phyloP scores from a whole-genome alignment of 2,888 invertebrate genomes.

The Adela reaumurella region DNA sequence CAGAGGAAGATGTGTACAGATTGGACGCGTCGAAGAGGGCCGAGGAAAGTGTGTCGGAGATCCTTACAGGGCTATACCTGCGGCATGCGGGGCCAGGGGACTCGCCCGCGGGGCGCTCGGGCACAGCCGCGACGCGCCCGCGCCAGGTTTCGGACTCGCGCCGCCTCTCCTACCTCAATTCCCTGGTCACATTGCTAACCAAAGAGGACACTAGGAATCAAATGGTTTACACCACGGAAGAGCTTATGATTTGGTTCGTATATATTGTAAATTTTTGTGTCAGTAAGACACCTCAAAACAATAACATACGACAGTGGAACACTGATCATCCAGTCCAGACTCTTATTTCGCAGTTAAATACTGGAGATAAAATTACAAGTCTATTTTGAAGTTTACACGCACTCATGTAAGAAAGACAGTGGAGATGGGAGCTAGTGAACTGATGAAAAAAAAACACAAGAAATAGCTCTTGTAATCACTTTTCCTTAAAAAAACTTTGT shows the following conservation, averaged over 20 bases:
- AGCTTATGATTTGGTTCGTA: constrained; percentile 76
- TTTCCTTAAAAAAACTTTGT: too few species aligned
- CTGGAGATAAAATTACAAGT: constrained; percentile 33
- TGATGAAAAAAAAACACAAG: too few species aligned
- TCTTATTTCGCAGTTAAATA: background rate
- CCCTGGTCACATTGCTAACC: constrained; percentile 74
- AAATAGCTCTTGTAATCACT: too few species aligned
- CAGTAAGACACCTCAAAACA: background rate
- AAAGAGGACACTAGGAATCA: constrained; percentile 59
- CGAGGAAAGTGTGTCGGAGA: constrained; percentile 61
- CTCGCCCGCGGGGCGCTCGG: constrained; percentile 60
- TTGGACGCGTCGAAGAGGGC: constrained; percentile 58
- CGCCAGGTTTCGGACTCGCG: constrained; percentile 65
- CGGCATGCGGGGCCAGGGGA: constrained; percentile 39
- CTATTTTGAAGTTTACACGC: constrained; percentile 4
- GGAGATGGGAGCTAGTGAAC: too few species aligned
- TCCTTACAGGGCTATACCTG: constrained; percentile 42
- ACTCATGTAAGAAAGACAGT: too few species aligned
- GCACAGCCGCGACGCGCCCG: constrained; percentile 53
- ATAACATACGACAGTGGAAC: background rate
- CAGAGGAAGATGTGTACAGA: constrained; percentile 62
- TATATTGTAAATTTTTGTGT: constrained; percentile 1
- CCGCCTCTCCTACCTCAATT: constrained; percentile 83
- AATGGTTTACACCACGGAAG: constrained; percentile 72
- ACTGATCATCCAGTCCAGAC: background rate